A percentile compares a stretch with the other conserved stretches of the same genome.
Conservation (phyloP, 2,113 vertebrate genomes). For the Coptodon bakossiorum region DNA sequence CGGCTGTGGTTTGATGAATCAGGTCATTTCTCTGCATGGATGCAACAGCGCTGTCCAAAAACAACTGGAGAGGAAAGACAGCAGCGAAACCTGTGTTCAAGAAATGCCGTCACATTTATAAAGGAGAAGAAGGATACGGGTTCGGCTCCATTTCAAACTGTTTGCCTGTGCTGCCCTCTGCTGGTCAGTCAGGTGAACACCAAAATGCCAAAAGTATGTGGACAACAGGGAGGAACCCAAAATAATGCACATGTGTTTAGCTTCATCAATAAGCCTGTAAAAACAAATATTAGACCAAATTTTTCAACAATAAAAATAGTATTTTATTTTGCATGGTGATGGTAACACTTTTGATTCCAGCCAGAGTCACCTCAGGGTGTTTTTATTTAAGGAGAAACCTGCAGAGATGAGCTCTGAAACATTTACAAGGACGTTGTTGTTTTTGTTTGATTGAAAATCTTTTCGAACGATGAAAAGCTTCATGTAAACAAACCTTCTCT, state of each 20-base stretch:
- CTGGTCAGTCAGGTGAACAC: background rate
- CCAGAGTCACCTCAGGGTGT: background rate
- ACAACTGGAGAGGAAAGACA: background rate
- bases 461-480: background rate
- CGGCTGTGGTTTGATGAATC: background rate
- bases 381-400: background rate
- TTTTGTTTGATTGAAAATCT: background rate
- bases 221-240: background rate
- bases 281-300: background rate
- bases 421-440: background rate
- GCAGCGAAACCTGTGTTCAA: background rate
- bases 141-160: background rate
- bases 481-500: background rate
- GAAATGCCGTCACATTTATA: background rate
- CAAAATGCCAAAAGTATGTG: background rate
- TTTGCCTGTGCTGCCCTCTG: slow-evolving; percentile 36
- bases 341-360: background rate
- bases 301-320: background rate
- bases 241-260: background rate
- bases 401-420: background rate
- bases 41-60: background rate
- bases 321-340: background rate
- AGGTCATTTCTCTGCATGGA: background rate
- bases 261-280: background rate
- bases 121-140: fast-evolving